Percentiles rank a stretch among this genome's conserved stretches.
Evolutionary conservation across 2,797 vertebrate genomes (phyloP).

Genomic region (Oreortyx pictus): DNA sequence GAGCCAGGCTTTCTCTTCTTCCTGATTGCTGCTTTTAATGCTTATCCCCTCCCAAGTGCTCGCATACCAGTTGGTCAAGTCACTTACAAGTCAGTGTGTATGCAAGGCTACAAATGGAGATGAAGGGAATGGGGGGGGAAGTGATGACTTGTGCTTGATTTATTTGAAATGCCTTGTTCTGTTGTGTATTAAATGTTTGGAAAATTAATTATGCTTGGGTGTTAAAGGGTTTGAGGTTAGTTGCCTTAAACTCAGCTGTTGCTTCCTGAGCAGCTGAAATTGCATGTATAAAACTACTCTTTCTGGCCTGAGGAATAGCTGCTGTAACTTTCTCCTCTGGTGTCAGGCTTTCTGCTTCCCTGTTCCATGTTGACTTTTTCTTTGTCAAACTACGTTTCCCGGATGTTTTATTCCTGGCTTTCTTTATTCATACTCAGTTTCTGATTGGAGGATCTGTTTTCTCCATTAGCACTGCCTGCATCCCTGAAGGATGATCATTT

Average conservation of each 20-base stretch:
- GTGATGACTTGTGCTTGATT: not conserved
- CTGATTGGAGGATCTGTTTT: constrained; percentile 21
- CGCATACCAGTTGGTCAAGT: constrained; percentile 8
- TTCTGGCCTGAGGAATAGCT: not conserved
- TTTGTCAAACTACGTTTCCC: not conserved
- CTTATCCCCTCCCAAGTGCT: constrained; percentile 17
- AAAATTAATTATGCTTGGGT: not conserved
- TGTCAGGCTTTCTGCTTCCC: constrained; percentile 21
- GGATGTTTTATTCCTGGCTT: constrained; percentile 25
- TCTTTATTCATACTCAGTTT: not conserved
- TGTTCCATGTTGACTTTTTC: constrained; percentile 7
- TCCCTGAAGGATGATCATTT: not conserved
- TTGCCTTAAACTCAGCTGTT: not conserved
- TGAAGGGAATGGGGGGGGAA: not conserved
- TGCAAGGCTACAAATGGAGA: rapidly evolving
- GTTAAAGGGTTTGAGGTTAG: not conserved
- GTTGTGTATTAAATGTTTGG: not conserved
- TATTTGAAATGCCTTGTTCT: not conserved
- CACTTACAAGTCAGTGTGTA: not conserved
- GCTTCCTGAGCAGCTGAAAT: constrained; percentile 3
- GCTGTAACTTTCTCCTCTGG: constrained; percentile 14
- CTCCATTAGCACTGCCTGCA: not conserved
- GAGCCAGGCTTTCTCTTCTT: constrained; percentile 23
- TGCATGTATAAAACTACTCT: not conserved
- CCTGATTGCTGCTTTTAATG: constrained; percentile 11